Evolutionary conservation across 1,140 invertebrate species (phyloP).

Genomic region (Procambarus clarkii): DNA sequence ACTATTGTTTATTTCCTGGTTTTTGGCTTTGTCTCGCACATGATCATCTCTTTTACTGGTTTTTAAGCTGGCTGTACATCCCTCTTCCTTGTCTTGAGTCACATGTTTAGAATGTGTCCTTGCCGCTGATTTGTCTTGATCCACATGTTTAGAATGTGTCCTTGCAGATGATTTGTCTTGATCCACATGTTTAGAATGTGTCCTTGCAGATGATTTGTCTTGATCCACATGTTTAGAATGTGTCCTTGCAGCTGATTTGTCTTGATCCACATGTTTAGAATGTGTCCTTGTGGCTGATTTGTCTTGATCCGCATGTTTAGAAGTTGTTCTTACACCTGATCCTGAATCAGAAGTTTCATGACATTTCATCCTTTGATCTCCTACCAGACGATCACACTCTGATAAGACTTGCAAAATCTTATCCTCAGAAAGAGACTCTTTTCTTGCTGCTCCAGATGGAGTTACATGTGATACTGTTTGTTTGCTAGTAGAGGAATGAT

Average conservation of each 20-base stretch:
- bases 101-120: neutral
- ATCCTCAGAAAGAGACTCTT: conserved; percentile 32
- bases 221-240: too few relatives aligned
- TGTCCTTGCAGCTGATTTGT: neutral
- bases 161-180: neutral
- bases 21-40: neutral
- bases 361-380: conserved; percentile 21
- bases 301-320: neutral
- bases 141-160: neutral
- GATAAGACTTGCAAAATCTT: conserved; percentile 50
- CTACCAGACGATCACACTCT: conserved; percentile 58
- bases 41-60: neutral
- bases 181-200: neutral
- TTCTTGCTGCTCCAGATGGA: neutral
- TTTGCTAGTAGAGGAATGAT: neutral
- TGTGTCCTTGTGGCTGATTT: neutral
- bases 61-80: neutral
- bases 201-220: too few relatives aligned
- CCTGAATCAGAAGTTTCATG: neutral
- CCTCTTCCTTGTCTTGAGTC: neutral
- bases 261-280: too few relatives aligned
- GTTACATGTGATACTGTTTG: neutral
- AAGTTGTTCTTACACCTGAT: too few relatives aligned
- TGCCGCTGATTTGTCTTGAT: neutral
- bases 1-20: neutral